These are phyloP conservation scores for Anomalospiza imberbis DNA, from an alignment of 2,797 vertebrate genomes.

Conservation along the genomic window DNA sequence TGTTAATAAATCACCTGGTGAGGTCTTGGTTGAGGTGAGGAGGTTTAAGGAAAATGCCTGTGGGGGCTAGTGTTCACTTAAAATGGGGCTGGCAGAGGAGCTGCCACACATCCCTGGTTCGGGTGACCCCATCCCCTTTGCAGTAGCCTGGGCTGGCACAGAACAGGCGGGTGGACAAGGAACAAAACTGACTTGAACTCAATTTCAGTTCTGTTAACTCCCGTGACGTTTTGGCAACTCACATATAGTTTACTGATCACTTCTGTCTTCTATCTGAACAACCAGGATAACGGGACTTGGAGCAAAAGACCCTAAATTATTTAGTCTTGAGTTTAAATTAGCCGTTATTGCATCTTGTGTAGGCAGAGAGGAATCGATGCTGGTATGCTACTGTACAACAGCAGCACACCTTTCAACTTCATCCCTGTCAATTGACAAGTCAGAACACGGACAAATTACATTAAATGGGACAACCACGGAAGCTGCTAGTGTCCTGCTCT, in stretches of 20 bases:
- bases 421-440: not conserved
- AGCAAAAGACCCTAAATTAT: not conserved
- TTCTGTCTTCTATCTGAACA: not conserved
- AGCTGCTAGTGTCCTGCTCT: fast-evolving
- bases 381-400: not conserved
- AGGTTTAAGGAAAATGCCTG: fast-evolving
- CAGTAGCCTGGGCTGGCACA: not conserved
- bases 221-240: fast-evolving
- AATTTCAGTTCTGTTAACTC: not conserved
- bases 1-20: fast-evolving
- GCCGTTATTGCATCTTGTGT: not conserved
- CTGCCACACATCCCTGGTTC: not conserved
- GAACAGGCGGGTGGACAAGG: fast-evolving
- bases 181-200: not conserved
- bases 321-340: not conserved
- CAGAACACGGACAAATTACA: not conserved
- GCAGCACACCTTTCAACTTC: not conserved
- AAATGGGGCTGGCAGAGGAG: not conserved
- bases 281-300: not conserved
- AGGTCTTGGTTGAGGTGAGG: not conserved
- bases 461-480: fast-evolving
- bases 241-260: fast-evolving
- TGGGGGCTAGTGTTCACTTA: fast-evolving
- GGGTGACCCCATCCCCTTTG: not conserved
- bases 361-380: not conserved